phyloP scores from a whole-genome alignment of 2,797 vertebrate species.

The Jordanella pulchra region DNA sequence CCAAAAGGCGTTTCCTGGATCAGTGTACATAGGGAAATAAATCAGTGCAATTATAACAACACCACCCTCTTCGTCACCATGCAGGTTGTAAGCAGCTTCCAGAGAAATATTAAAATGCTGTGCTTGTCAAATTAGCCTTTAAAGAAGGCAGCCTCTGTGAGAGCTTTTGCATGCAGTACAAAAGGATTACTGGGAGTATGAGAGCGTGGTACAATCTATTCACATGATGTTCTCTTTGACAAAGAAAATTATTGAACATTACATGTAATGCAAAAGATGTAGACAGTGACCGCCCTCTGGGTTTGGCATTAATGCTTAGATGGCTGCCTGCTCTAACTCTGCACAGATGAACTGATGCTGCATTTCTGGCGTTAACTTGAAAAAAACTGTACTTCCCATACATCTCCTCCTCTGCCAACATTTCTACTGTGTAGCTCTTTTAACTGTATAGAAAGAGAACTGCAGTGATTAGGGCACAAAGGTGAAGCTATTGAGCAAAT shows the following conservation, averaged over 20 bases:
- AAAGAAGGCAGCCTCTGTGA: conserved; percentile 50
- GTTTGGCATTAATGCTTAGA: neutral
- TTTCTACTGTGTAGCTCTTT: neutral
- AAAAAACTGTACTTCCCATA: neutral
- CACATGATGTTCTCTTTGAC: conserved; percentile 23
- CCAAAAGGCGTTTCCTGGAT: conserved; percentile 33
- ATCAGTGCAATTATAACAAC: conserved; percentile 30
- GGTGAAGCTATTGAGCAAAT: too few relatives aligned
- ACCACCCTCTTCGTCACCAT: conserved; percentile 33
- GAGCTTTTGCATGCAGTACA: conserved; percentile 56
- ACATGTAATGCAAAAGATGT: neutral
- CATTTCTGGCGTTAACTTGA: too few relatives aligned
- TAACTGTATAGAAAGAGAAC: neutral
- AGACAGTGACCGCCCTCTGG: neutral
- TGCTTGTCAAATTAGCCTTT: conserved; percentile 68
- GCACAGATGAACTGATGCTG: too few relatives aligned
- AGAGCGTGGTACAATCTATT: conserved; percentile 27
- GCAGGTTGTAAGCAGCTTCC: conserved; percentile 13
- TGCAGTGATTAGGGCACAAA: too few relatives aligned
- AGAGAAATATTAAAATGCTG: conserved; percentile 51
- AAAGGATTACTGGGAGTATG: conserved; percentile 51
- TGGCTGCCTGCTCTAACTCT: too few relatives aligned
- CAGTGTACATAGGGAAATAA: conserved; percentile 24
- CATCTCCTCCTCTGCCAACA: neutral
- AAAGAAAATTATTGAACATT: conserved; percentile 23